A percentile compares a stretch with the other conserved stretches of the same genome.
Evolutionary conservation across 1,140 invertebrate genomes (phyloP).

Genomic region (Eupristina koningsbergeri): DNA sequence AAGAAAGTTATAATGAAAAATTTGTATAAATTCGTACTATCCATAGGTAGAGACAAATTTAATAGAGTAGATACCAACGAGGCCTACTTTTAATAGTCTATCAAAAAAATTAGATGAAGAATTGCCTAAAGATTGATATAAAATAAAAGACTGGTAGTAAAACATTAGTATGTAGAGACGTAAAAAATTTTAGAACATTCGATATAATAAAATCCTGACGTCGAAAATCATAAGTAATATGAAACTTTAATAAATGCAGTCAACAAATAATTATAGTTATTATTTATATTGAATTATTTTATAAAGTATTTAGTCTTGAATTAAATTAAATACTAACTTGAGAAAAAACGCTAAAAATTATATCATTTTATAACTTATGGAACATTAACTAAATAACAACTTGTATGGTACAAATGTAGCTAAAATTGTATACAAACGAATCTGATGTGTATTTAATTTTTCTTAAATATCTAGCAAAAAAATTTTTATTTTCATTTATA

Average conservation of each 20-base stretch:
- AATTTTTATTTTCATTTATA: no score
- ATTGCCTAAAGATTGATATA: conserved; percentile 49
- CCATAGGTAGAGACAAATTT: conserved; percentile 44
- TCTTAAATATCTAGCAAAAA: no score
- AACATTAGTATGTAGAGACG: conserved; percentile 61
- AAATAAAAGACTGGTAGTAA: conserved; percentile 69
- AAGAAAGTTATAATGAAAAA: conserved; percentile 53
- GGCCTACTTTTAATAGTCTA: conserved; percentile 65
- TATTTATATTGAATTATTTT: conserved; percentile 18
- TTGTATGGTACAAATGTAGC: not conserved
- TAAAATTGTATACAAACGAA: no score
- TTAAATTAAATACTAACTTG: conserved; percentile 3
- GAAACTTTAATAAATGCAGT: conserved; percentile 9
- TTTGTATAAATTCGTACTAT: conserved; percentile 50
- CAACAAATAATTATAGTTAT: conserved; percentile 19
- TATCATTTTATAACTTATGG: not conserved
- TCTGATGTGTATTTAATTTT: no score
- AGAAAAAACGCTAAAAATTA: not conserved
- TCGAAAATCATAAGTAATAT: conserved; percentile 29
- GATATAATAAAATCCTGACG: conserved; percentile 49
- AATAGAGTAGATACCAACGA: conserved; percentile 63
- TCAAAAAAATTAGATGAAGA: conserved; percentile 54
- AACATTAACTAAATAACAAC: not conserved
- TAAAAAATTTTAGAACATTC: conserved; percentile 67
- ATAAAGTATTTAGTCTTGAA: not conserved